Conservation (phyloP, 2,797 vertebrate genomes). For the Rhincodon typus region DNA sequence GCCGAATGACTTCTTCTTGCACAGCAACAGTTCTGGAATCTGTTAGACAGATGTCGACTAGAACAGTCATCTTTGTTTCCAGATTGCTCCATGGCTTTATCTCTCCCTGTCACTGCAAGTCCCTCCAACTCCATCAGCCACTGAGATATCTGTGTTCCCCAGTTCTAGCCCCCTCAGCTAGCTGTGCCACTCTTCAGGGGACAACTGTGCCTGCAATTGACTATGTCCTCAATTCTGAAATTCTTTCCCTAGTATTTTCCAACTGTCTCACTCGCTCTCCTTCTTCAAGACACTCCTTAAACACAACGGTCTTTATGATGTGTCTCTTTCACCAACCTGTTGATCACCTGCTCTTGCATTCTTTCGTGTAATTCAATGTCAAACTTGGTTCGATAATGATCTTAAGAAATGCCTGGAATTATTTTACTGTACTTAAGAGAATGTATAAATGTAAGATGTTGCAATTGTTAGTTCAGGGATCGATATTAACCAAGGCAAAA, state of each 20-base stretch:
- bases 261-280: neutral
- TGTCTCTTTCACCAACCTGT: neutral
- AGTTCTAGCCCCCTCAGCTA: neutral
- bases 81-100: neutral
- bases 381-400: neutral
- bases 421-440: neutral
- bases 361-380: neutral
- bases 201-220: neutral
- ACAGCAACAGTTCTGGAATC: neutral
- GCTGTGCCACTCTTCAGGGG: neutral
- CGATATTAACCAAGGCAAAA: neutral
- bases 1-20: too few relatives aligned
- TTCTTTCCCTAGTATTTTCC: neutral
- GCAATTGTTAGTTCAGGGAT: neutral
- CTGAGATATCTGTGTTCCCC: neutral
- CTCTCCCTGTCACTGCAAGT: neutral
- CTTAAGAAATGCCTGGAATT: neutral
- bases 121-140: neutral
- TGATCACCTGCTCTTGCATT: neutral
- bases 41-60: neutral
- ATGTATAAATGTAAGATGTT: neutral
- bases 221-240: neutral
- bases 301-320: neutral
- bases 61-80: neutral
- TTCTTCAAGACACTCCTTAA: neutral